phyloP scores from a whole-genome alignment of 1,140 invertebrate species.

The Aporrectodea caliginosa region DNA sequence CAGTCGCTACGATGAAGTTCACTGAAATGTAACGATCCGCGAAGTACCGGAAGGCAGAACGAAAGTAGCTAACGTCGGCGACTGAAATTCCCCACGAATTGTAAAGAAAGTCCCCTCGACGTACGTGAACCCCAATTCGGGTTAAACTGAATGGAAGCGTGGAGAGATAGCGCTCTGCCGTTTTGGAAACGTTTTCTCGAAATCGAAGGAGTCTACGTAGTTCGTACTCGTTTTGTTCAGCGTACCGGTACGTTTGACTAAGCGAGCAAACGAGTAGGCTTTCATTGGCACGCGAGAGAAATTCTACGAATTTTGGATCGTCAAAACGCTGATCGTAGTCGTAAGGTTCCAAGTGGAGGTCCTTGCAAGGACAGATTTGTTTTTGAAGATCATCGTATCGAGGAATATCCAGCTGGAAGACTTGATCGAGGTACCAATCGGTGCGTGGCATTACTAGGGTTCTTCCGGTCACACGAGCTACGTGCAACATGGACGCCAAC shows the following conservation, averaged over 20 bases:
- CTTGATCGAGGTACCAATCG: conserved; percentile 13
- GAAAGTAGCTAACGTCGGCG: conserved; percentile 19
- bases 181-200: not conserved
- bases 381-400: not conserved
- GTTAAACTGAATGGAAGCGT: not conserved
- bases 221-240: not conserved
- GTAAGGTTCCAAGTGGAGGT: not conserved
- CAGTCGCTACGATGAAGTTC: conserved; percentile 25
- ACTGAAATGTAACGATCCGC: not conserved
- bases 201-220: not conserved
- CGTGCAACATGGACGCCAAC: not conserved
- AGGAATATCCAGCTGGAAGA: conserved; percentile 4
- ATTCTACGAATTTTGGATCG: not conserved
- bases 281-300: not conserved
- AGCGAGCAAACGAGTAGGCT: conserved; percentile 3
- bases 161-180: not conserved
- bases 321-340: not conserved
- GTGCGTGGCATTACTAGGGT: not conserved
- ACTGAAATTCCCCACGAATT: conserved; percentile 10
- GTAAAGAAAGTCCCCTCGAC: conserved; percentile 24
- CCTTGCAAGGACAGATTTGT: not conserved
- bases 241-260: conserved; percentile 13
- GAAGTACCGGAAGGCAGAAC: conserved; percentile 23
- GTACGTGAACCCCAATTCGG: conserved; percentile 21
- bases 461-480: not conserved